Percentiles rank a stretch among this genome's conserved stretches.
Conservation (phyloP, 2,888 invertebrate species). For the Stenodera caucasica region DNA sequence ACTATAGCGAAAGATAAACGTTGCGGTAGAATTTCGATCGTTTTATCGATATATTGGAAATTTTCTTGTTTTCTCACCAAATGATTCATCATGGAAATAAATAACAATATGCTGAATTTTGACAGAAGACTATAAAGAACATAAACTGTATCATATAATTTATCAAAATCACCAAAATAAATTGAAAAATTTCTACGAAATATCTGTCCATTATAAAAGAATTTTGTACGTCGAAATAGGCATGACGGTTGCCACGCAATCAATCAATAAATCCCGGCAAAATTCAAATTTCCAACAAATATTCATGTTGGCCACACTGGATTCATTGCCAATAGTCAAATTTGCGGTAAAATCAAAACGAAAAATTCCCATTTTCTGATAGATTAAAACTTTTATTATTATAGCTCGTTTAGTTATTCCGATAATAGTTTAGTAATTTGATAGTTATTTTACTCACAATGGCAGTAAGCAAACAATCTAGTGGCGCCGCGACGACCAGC, state of each 20-base stretch:
- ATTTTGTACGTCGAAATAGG: too few species aligned
- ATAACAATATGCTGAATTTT: constrained; percentile 19
- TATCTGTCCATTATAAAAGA: neutral
- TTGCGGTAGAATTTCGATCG: constrained; percentile 49
- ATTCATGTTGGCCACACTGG: too few species aligned
- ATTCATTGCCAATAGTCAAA: too few species aligned
- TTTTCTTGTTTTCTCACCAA: neutral
- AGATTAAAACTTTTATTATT: too few species aligned
- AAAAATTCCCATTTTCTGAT: too few species aligned
- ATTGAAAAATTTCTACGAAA: neutral
- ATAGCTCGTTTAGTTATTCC: too few species aligned
- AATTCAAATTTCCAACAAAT: too few species aligned
- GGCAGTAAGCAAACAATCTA: constrained; percentile 17
- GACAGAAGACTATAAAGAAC: constrained; percentile 18
- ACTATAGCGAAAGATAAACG: constrained; percentile 77
- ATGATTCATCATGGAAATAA: constrained; percentile 15
- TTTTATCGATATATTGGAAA: constrained; percentile 39
- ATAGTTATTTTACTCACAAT: too few species aligned
- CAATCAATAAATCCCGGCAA: too few species aligned
- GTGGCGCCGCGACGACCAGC: constrained; percentile 27
- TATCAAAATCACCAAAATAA: constrained; percentile 20
- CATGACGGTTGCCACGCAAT: too few species aligned
- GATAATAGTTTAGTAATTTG: too few species aligned
- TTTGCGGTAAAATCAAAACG: too few species aligned
- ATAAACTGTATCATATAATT: constrained; percentile 22